Evolutionary conservation across 2,888 invertebrate genomes (phyloP), one percentile per base, ranked within the genome.

Genomic region (Tiliacea citrago): DNA sequence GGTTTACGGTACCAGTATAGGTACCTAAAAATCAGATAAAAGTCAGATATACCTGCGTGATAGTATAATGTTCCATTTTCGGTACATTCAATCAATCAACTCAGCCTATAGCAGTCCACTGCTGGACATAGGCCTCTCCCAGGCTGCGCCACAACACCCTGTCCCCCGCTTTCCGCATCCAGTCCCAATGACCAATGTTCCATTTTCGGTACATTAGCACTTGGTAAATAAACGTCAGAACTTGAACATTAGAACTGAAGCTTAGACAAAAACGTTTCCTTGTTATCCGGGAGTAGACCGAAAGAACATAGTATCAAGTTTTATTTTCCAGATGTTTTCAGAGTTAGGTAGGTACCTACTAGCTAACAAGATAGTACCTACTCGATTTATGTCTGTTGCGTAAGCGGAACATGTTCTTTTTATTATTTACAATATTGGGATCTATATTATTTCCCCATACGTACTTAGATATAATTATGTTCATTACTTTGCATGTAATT

Each of bases 311-410:
- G 24, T 39, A 67, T 51, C 5, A 5, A 47, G 57, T 55, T 77
- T 68, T 42, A 68, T 73, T 63, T 72, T 57, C 57, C 57, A n/a
- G 63, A 77, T 66, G 65, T 66, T 61, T 77, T 24, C 42, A 49
- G 42, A n/a, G n/a, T n/a, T n/a, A n/a, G n/a, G n/a, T n/a, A n/a
- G n/a, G n/a, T n/a, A 49, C 18, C 18, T 47, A 49, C 12, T n/a
- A 60, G 16, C 18, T 39, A 21, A 51, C 29, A 35, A 42, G n/a
- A 21, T 8, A 39, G 39, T 39, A 39, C 35, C 35, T 58, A 29
- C 29, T 61, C 13, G 47, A 68, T 68, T 39, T 67, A 47, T 29
- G 58, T 45, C 6, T 42, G 39, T 12, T 29, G 49, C 21, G n/a
- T 66, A 75, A 60, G 45, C 24, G 29, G 16, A 51, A 53, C 35